Base-by-base conservation (phyloP, 2,888 invertebrate genomes). In the Sympetrum striolatum region DNA sequence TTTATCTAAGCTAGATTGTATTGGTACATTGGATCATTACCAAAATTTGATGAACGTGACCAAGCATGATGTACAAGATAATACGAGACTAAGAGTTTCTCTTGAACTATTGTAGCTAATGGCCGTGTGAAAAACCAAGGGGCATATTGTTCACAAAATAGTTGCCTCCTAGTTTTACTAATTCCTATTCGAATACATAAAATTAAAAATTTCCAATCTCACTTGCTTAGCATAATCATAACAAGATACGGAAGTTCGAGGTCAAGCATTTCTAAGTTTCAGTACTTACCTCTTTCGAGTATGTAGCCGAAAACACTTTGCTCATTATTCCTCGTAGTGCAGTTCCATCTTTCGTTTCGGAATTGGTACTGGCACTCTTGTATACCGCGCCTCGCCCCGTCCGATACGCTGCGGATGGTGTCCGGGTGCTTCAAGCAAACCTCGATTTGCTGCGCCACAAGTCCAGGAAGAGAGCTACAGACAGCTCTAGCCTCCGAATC, bases 311-410 rank as follows among this genome's bases (percentile, higher is more conserved):
- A 95, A n/a, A 95, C 94, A 81, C 94, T 94, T 91, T 93, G 93
- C 90, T 93, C 93, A 73, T 93, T 92, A 64, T 92, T 92, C 37
- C 91, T 92, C 8, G 94, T 93, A 90, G 94, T 94, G 92, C 95
- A 95, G 93, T 95, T 95, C 95, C 95, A 95, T 18, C 95, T 93
- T 92, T 95, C 95, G 92, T 94, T 93, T 90, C 93, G 93, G 93
- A 95, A 95, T 93, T 95, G 95, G 90, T 93, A 93, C 92, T 95
- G 95, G 92, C 95, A 95, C 92, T 95, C 95, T 58, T 93, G 92
- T 91, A 95, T 95, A 48, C 95, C 95, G 73, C 94, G 93, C n/a
- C 94, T 92, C 2, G 95, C 95, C 22, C 95, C 95, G 80, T 94
- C 93, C 22, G 94, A 94, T 90, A 95, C 95, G 91, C 94, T 94